Percentiles rank a stretch among this genome's conserved stretches.
Evolutionary conservation across 2,113 vertebrate genomes (phyloP).

Genomic region (Phylloscopus whistleri): DNA sequence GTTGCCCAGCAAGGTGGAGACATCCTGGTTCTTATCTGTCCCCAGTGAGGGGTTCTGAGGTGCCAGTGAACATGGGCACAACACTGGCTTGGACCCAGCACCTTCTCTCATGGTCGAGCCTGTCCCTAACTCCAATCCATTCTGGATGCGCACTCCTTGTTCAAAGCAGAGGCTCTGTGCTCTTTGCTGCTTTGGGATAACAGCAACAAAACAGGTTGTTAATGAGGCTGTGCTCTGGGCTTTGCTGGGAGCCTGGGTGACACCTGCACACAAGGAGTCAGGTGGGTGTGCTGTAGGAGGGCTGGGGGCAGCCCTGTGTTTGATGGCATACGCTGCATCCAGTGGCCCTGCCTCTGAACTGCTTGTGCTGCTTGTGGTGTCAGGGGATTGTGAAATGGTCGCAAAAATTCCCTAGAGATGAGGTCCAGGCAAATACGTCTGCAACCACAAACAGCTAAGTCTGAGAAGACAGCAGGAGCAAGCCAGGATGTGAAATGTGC

Average conservation of each 20-base stretch:
- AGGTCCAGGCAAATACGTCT: accelerated
- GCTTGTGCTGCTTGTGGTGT: background rate
- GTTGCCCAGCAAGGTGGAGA: background rate
- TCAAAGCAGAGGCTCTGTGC: background rate
- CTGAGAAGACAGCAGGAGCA: accelerated
- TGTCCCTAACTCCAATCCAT: accelerated
- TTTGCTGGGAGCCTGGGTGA: background rate
- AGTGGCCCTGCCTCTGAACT: background rate
- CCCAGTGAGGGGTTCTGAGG: background rate
- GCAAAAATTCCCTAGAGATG: background rate
- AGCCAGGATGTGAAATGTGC: background rate
- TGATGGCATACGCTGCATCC: background rate
- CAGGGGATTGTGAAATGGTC: background rate
- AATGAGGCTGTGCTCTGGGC: background rate
- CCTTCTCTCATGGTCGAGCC: accelerated
- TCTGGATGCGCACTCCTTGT: accelerated
- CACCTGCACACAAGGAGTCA: background rate
- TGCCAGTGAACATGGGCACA: accelerated
- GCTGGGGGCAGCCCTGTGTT: background rate
- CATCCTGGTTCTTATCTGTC: background rate
- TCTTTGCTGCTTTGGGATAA: background rate
- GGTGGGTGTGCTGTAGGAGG: accelerated
- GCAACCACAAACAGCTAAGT: background rate
- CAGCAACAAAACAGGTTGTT: background rate
- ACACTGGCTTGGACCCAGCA: accelerated